Base-by-base conservation (phyloP, 2,888 invertebrate genomes). In the Boloria euphrosyne region DNA sequence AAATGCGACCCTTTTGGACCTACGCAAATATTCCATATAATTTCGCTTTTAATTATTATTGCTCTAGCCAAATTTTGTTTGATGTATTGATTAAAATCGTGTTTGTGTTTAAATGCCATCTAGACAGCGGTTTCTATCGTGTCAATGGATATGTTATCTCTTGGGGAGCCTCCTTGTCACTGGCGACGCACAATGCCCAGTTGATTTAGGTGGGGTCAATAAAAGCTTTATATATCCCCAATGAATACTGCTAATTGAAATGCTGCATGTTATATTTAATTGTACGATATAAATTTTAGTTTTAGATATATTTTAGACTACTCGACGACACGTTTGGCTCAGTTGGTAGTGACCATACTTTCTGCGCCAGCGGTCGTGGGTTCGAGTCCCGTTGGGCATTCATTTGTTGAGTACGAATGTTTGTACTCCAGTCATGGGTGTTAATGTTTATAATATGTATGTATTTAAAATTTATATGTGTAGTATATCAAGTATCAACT, bases 1-100 rank as follows among this genome's bases (percentile, higher is more conserved):
- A 78, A 79, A 77, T 54, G 70, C 76, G 72, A 74, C 79, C 85
- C 88, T 85, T 85, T 82, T 79, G 80, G 89, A 90, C 91, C 91
- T 91, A 80, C 80, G 81, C 90, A 92, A 92, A 91, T 92, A 92
- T 91, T 86, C 86, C 81, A 85, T 84, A 87, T 88, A 90, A 91
- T 91, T 91, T 86, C 89, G 87, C 83, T 92, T 91, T 91, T 91
- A 91, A 92, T 92, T 92, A 91, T 92, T 88, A 89, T 86, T 84
- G 73, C 74, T 85, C 2, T 10, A 38, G 87, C 82, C 81, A 84
- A 87, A 85, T 89, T 87, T 84, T 91, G 91, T 92, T 92, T 92
- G 91, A 92, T 87, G 90, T 90, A 91, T 91, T 92, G 91, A 91
- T 92, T 91, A 92, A 88, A 89, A 83, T 80, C 82, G 84, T 89